Evolutionary conservation across 2,113 vertebrate genomes (phyloP).

Genomic region (Budorcas taxicolor): DNA sequence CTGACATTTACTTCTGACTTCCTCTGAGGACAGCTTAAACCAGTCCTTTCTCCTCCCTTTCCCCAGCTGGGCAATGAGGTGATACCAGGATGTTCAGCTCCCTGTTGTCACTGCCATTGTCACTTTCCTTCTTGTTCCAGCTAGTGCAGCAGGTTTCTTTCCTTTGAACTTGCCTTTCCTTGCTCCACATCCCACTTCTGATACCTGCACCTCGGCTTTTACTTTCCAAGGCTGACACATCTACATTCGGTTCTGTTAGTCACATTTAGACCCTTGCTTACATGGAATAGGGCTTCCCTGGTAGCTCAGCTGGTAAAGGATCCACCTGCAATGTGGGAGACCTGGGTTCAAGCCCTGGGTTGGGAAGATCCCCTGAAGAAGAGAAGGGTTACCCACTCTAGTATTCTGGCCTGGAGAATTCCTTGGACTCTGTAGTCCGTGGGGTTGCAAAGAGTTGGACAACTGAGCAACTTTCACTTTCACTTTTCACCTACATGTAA

Average conservation of each 20-base stretch:
- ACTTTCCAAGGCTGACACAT: not conserved
- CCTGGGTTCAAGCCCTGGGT: not conserved
- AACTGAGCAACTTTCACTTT: not conserved
- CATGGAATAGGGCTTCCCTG: not conserved
- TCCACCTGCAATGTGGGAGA: not conserved
- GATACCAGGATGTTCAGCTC: not conserved
- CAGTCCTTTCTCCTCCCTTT: not conserved
- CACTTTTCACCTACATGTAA: not conserved
- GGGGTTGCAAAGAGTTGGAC: not conserved
- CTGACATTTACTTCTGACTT: not conserved
- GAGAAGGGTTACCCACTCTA: not conserved
- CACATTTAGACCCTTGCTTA: too few species aligned
- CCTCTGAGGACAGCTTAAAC: not conserved
- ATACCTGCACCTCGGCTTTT: not conserved
- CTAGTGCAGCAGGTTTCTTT: not conserved
- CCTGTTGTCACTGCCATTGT: rapidly evolving
- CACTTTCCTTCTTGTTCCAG: not conserved
- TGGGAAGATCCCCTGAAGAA: not conserved
- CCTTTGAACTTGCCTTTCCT: not conserved
- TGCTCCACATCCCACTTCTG: not conserved
- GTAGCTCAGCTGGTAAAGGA: not conserved
- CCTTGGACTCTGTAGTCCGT: not conserved
- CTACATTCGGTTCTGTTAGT: rapidly evolving
- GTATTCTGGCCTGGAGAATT: not conserved
- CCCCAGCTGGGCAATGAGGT: not conserved